Conservation (phyloP, 2,113 vertebrate genomes). For the Mohoua ochrocephala region DNA sequence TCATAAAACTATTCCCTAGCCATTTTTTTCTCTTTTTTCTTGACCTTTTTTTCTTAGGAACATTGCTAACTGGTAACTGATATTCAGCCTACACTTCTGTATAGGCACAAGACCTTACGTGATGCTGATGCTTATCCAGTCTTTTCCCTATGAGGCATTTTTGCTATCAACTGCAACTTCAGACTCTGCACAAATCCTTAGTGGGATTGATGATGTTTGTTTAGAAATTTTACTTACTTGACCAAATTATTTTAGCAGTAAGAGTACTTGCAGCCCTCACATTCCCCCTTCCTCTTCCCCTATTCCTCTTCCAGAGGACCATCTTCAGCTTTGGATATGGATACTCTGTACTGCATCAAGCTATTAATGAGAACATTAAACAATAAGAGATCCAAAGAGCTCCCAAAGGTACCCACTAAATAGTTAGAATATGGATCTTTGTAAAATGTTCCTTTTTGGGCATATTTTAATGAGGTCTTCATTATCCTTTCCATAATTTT, state of each 20-base stretch:
- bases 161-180: not conserved
- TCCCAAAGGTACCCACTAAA: not conserved
- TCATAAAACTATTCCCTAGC: not conserved
- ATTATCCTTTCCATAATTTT: not conserved
- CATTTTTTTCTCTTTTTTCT: not conserved
- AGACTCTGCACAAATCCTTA: not conserved
- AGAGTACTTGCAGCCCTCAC: not conserved
- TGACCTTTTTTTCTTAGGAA: not conserved
- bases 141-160: not conserved
- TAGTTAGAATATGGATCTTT: not conserved
- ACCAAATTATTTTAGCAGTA: not conserved
- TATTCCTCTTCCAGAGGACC: not conserved
- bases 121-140: not conserved
- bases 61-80: not conserved
- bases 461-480: not conserved
- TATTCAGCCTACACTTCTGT: not conserved
- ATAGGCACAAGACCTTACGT: not conserved
- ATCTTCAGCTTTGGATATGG: not conserved
- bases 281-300: not conserved
- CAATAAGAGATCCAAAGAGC: not conserved
- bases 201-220: not conserved
- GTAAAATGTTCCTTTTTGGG: not conserved
- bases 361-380: not conserved
- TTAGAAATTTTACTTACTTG: not conserved
- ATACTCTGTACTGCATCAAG: not conserved